A percentile compares a stretch with the other conserved stretches of the same genome.
phyloP scores from a whole-genome alignment of 2,113 vertebrate species.

The Rhinopomastus cyanomelas region DNA sequence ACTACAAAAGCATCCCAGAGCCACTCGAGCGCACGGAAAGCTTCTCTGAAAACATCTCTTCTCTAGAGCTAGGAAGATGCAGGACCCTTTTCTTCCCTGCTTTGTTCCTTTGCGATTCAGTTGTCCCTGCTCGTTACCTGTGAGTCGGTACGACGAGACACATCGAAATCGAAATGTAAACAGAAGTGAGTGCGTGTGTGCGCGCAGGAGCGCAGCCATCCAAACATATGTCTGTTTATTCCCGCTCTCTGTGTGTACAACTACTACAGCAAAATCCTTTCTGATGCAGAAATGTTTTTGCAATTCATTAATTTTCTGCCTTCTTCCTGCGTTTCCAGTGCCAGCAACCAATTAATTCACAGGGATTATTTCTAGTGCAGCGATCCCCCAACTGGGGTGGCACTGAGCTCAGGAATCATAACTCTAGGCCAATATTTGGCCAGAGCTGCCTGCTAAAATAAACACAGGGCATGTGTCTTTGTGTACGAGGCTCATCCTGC shows the following conservation, averaged over 20 bases:
- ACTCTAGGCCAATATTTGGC: not conserved
- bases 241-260: not conserved
- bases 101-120: not conserved
- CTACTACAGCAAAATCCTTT: not conserved
- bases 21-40: not conserved
- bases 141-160: not conserved
- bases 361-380: not conserved
- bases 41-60: not conserved
- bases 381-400: not conserved
- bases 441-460: not conserved
- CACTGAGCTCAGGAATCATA: not conserved
- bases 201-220: not conserved
- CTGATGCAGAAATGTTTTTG: not conserved
- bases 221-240: slow-evolving; percentile 39
- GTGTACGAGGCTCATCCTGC: not conserved
- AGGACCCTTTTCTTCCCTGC: not conserved
- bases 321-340: not conserved
- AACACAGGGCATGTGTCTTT: not conserved
- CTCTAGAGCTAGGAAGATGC: not conserved
- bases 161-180: not conserved
- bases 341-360: not conserved
- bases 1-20: not conserved
- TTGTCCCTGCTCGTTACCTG: not conserved
- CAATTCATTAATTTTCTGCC: slow-evolving; percentile 6
- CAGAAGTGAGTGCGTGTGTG: not conserved